Base-by-base conservation (phyloP, 2,888 invertebrate genomes). In the Chorisops tibialis region DNA sequence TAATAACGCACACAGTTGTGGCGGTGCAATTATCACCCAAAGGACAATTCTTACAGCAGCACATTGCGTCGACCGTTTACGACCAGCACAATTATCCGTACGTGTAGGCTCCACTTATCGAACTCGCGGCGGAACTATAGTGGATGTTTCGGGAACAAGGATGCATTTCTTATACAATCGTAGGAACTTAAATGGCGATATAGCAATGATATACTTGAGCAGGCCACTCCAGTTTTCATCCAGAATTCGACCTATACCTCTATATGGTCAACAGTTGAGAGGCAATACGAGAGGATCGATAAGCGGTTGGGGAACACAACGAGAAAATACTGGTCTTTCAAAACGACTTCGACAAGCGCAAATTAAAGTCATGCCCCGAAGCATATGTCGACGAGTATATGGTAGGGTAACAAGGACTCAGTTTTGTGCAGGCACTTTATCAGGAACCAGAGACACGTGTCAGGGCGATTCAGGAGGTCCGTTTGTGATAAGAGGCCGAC, bases 161-260 rank as follows among this genome's bases (percentile, higher is more conserved):
- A 43, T 22, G 14, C 56, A 56, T 45, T 45, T 45, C 11, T n/a
- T 19, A 12, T 56, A 30, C 35, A 43, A 18, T 4, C 16, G 6
- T 11, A n/a, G 18, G 11, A 45, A 2, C 5, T 11, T 12, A 14
- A 81, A 82, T 63, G 78, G 75, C 61, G 83, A 84, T 47, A 72
- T 83, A 3, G 83, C 81, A 0, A 65, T 83, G 0, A 66, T 83
- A 3, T 78, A 79, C 76, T 73, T 84, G 1, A 61, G 75, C 0
- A 74, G 69, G 7, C 75, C 79, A 1, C 70, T 83, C 38, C 65
- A 68, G 12, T 80, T 76, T 56, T 74, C 66, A 52, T 70, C 74
- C 0, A 70, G 66, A 1, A 74, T 80, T 0, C 71, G 73, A 14
- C 71, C 76, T 1, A 75, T 82, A 11, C n/a, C n/a, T 7, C 30